These are phyloP conservation scores for Knipowitschia caucasica DNA, from an alignment of 2,797 vertebrate species.

Conservation along the genomic window DNA sequence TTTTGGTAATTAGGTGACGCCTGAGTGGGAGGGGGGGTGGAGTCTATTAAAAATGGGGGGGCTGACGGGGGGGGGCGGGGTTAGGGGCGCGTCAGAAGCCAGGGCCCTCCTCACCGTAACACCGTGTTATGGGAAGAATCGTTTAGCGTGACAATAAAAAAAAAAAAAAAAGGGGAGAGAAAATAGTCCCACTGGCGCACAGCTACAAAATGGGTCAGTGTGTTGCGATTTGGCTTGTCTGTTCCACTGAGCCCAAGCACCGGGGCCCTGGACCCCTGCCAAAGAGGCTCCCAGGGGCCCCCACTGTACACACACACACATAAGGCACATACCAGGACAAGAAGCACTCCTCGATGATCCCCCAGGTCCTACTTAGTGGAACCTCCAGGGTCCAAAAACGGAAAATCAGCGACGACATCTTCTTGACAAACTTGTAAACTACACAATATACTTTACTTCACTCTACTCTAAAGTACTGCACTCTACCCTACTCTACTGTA, in stretches of 20 bases:
- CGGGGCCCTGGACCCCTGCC: slow-evolving; percentile 85
- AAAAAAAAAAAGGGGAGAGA: slow-evolving; percentile 21
- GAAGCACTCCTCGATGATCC: too few species aligned
- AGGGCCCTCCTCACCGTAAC: slow-evolving; percentile 57
- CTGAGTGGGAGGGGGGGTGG: slow-evolving; percentile 62
- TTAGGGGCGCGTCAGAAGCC: slow-evolving; percentile 90
- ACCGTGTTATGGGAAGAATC: slow-evolving; percentile 9
- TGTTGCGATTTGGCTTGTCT: slow-evolving; percentile 91
- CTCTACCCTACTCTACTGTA: too few species aligned
- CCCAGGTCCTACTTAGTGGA: too few species aligned
- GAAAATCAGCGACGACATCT: too few species aligned
- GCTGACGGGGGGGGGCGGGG: slow-evolving; percentile 29
- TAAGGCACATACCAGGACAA: slow-evolving; percentile 9
- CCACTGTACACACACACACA: slow-evolving; percentile 51
- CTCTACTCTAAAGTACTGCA: too few species aligned
- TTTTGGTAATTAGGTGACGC: slow-evolving; percentile 94
- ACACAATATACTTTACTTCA: too few species aligned
- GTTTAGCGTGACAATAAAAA: slow-evolving; percentile 29
- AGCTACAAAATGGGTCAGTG: slow-evolving; percentile 93
- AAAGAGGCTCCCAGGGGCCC: slow-evolving; percentile 48
- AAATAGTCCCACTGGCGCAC: slow-evolving; percentile 83
- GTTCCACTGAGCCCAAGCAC: slow-evolving; percentile 84
- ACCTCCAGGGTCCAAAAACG: too few species aligned
- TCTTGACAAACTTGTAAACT: slow-evolving; percentile 21
- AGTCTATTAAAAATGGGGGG: neutral